Conservation (phyloP, 2,797 vertebrate genomes). For the Mareca strepera region DNA sequence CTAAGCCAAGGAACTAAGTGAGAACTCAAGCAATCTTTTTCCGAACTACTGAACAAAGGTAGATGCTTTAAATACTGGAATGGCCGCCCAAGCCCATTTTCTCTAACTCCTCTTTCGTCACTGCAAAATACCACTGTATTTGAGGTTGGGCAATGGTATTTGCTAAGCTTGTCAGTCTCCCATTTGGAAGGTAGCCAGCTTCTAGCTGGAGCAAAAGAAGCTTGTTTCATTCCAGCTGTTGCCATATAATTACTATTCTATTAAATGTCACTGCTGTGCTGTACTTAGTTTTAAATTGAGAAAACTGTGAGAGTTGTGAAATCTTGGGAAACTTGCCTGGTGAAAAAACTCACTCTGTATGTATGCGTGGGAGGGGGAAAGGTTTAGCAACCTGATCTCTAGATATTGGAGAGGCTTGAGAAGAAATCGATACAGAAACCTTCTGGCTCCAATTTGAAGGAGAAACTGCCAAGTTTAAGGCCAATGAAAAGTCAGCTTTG, state of each 20-base stretch:
- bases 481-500: neutral
- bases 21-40: neutral
- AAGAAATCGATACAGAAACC: neutral
- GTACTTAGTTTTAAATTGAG: conserved; percentile 57
- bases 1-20: neutral
- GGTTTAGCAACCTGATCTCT: neutral
- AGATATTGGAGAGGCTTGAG: neutral
- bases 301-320: conserved; percentile 40
- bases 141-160: conserved; percentile 37
- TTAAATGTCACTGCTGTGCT: conserved; percentile 58
- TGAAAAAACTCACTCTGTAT: neutral
- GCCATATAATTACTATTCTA: conserved; percentile 39
- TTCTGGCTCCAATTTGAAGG: neutral
- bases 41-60: neutral
- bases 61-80: neutral
- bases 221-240: conserved; percentile 62
- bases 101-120: conserved; percentile 22
- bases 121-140: conserved; percentile 1
- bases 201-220: conserved; percentile 28
- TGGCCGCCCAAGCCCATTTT: neutral
- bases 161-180: conserved; percentile 49
- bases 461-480: neutral
- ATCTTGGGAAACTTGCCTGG: conserved; percentile 24
- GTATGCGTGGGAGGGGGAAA: neutral
- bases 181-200: conserved; percentile 34